phyloP scores from a whole-genome alignment of 2,113 vertebrate genomes.

The Sardina pilchardus region DNA sequence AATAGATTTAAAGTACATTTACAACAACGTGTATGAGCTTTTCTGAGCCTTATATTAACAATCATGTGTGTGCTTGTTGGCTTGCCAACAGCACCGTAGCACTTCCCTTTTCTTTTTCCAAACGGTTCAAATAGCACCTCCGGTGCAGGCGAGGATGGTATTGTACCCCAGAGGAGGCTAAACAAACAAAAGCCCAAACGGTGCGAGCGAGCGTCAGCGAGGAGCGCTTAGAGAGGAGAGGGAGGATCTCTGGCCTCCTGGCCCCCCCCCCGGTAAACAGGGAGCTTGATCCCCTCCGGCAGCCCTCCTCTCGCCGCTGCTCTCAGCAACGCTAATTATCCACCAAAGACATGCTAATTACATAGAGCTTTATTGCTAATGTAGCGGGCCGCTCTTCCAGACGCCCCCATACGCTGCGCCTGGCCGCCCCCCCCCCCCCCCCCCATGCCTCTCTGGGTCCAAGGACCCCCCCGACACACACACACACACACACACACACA shows the following conservation, averaged over 20 bases:
- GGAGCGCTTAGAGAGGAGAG: slow-evolving; percentile 35
- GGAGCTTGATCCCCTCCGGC: slow-evolving; percentile 11
- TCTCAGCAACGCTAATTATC: slow-evolving; percentile 84
- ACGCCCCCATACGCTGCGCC: slow-evolving; percentile 72
- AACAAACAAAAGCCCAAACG: neutral
- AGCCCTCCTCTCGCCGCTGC: slow-evolving; percentile 71
- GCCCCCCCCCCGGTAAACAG: neutral
- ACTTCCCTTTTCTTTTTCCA: neutral
- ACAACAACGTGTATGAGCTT: neutral
- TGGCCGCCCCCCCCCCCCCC: slow-evolving; percentile 74
- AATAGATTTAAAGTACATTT: neutral
- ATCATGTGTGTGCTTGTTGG: neutral
- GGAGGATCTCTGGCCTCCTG: neutral
- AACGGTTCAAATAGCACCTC: neutral
- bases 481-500: too few relatives aligned
- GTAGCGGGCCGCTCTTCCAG: slow-evolving; percentile 78
- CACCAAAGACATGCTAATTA: slow-evolving; percentile 88
- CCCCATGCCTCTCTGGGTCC: slow-evolving; percentile 78
- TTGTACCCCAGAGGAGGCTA: neutral
- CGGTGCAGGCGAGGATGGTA: neutral
- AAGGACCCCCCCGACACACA: too few relatives aligned
- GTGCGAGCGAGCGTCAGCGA: neutral
- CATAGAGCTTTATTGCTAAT: slow-evolving; percentile 84
- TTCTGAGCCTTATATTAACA: neutral
- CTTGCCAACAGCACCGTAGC: neutral